Conservation (phyloP, 1,140 invertebrate genomes). For the Temnothorax nylanderi region DNA sequence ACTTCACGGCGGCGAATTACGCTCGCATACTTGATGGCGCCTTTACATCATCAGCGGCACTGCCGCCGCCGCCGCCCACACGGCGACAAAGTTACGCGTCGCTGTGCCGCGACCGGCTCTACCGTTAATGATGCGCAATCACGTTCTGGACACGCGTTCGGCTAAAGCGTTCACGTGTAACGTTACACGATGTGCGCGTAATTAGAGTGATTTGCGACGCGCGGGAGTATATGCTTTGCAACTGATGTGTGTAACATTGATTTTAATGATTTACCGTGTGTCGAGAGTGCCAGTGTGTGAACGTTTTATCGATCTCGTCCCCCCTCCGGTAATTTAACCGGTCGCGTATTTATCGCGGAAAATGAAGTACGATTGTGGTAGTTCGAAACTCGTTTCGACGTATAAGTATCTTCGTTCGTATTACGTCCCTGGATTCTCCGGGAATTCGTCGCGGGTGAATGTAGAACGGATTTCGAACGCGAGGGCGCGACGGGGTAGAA, state of each 20-base stretch:
- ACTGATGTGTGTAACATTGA: constrained; percentile 11
- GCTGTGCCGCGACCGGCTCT: constrained; percentile 14
- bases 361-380: background rate
- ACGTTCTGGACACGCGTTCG: constrained; percentile 15
- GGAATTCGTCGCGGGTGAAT: constrained; percentile 15
- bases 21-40: constrained; percentile 56
- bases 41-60: constrained; percentile 48
- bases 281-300: background rate
- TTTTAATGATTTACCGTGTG: constrained; percentile 14
- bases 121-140: constrained; percentile 50
- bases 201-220: constrained; percentile 1
- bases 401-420: background rate
- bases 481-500: constrained; percentile 13
- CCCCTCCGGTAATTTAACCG: background rate
- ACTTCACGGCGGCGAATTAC: constrained; percentile 47
- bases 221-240: background rate
- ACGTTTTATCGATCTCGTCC: background rate
- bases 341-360: background rate
- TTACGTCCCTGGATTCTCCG: background rate
- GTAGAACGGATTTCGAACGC: background rate
- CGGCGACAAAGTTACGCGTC: constrained; percentile 33
- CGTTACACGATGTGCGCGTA: background rate
- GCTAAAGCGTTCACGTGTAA: background rate
- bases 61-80: background rate
- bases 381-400: background rate